Conservation (phyloP, 2,797 vertebrate species). For the Falco novaeseelandiae region DNA sequence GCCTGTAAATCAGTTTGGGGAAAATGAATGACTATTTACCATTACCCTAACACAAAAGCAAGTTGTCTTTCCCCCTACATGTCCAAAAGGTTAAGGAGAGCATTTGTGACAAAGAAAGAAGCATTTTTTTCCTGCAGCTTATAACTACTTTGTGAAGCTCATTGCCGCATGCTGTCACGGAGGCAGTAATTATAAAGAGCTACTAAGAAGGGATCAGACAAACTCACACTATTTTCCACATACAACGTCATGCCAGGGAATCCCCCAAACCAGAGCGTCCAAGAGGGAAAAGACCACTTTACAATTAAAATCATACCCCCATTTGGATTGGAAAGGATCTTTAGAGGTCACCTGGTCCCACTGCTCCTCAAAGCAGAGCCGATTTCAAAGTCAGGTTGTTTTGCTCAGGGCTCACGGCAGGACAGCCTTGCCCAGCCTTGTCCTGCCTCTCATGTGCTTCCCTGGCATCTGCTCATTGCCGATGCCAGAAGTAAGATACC, state of each 20-base stretch:
- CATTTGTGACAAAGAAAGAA: not conserved
- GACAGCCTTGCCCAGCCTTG: not conserved
- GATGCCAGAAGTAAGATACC: not conserved
- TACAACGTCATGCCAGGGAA: not conserved
- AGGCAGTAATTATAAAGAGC: not conserved
- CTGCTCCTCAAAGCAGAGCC: too few species aligned
- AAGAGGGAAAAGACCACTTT: not conserved
- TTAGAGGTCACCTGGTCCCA: not conserved
- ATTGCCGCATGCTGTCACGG: not conserved
- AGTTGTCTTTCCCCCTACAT: not conserved
- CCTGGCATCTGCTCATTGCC: not conserved
- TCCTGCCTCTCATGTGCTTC: not conserved
- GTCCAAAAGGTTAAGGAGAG: not conserved
- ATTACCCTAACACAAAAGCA: not conserved
- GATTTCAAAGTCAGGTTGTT: not conserved
- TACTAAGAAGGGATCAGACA: not conserved
- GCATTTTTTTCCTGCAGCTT: not conserved
- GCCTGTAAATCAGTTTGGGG: not conserved
- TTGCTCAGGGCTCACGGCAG: not conserved
- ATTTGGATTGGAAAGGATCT: not conserved
- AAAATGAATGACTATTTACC: not conserved
- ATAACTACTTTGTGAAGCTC: not conserved
- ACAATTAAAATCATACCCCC: not conserved
- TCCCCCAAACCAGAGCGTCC: not conserved
- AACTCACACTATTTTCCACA: not conserved